These are phyloP conservation scores for Rhyacichthys aspro DNA, from an alignment of 2,797 vertebrate genomes.

Conservation along the genomic window DNA sequence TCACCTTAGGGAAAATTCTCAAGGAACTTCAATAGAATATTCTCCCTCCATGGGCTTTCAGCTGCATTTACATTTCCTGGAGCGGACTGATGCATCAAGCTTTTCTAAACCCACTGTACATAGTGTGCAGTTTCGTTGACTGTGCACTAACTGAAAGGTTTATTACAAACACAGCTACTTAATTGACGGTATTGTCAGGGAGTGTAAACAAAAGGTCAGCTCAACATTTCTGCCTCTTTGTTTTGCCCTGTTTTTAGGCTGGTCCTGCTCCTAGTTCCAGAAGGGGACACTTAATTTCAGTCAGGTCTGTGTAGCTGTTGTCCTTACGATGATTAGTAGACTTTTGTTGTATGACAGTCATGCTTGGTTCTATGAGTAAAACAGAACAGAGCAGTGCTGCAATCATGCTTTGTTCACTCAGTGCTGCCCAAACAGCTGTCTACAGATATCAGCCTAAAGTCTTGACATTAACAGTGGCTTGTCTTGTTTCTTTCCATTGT, in stretches of 20 bases:
- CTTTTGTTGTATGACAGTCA: neutral
- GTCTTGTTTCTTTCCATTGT: slow-evolving; percentile 5
- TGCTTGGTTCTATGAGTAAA: neutral
- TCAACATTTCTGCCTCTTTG: no score
- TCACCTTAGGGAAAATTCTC: slow-evolving; percentile 36
- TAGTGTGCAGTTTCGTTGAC: neutral
- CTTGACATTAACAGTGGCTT: slow-evolving; percentile 2
- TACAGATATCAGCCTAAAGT: neutral
- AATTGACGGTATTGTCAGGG: no score
- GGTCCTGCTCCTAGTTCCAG: no score
- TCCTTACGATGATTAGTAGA: neutral
- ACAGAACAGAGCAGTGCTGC: neutral
- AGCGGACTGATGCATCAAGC: neutral
- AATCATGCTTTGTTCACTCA: neutral
- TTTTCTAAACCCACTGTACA: no score
- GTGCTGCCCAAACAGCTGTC: neutral
- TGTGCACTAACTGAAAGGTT: no score
- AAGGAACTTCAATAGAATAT: slow-evolving; percentile 18
- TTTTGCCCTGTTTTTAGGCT: no score
- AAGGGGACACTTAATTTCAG: no score
- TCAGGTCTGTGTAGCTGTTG: no score
- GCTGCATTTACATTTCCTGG: slow-evolving; percentile 15
- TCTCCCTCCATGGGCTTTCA: slow-evolving; percentile 8
- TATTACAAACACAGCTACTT: no score
- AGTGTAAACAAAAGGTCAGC: no score